Base-by-base conservation (phyloP, 2,797 vertebrate species). In the Myotis daubentonii region DNA sequence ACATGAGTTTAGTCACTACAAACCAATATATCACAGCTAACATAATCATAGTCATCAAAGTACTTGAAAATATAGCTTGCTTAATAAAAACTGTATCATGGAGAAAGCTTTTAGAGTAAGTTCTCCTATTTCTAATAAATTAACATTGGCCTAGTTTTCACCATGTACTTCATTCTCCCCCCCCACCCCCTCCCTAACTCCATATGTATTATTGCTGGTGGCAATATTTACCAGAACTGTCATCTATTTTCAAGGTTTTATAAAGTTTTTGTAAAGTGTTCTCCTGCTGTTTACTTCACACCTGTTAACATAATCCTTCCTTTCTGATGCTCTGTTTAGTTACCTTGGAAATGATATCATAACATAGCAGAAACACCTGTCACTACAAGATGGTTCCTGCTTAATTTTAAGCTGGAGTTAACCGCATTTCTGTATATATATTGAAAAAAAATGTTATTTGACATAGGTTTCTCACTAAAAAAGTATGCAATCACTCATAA, bases 351-450 rank as follows among this genome's bases (percentile, higher is more conserved):
- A 89, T 95, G 17, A 87, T 72, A 94, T 94, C 84, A 88, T 84
- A 95, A 94, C 36, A 88, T n/a, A 89, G 51, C 93, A 95, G 91
- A 95, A 97, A 92, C 95, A 95, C 85, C 96, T 96, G 92, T 81
- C 96, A 95, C 22, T 89, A 20, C 57, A 94, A 90, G 75, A 81
- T 36, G 92, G 96, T 72, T 89, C 75, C 79, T 95, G 80, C 49
- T 96, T 96, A 95, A 97, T 84, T 94, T 96, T 95, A 96, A 94
- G 74, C 70, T 81, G 53, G 82, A 71, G 41, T 68, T 96, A 83
- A 92, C 82, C 87, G 65, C 89, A 86, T 95, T 97, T 94, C 92
- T 89, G 17, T 82, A 80, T 30, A 91, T 55, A 78, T 83, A 95
- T 82, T 76, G 22, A 51, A 82, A 86, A 81, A 81, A 96, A 89